Conservation (phyloP, 2,888 invertebrate genomes). For the Phrixothrix hirtus region DNA sequence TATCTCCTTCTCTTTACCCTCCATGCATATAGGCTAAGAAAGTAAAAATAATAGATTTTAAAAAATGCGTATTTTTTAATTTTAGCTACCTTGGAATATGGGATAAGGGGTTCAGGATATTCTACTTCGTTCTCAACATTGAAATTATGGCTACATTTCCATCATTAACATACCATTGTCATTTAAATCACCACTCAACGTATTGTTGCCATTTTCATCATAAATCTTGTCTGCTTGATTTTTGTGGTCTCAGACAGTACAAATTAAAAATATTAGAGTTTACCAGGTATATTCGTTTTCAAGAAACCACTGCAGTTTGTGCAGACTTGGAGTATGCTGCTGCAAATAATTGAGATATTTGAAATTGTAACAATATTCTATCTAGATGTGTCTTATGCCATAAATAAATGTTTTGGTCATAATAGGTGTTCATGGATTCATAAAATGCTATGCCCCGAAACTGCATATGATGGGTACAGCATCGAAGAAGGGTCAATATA, state of each 20-base stretch:
- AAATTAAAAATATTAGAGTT: conserved; percentile 1
- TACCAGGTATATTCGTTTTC: conserved; percentile 1
- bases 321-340: not conserved
- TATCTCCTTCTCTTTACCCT: too few species aligned
- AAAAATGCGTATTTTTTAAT: too few species aligned
- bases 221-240: not conserved
- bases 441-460: not conserved
- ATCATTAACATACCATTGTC: not conserved
- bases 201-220: not conserved
- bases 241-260: not conserved
- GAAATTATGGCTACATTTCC: not conserved
- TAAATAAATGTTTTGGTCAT: conserved; percentile 1
- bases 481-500: not conserved
- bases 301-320: conserved; percentile 1
- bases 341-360: conserved; percentile 1
- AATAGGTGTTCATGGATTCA: conserved; percentile 5
- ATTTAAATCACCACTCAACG: not conserved
- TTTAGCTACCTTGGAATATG: too few species aligned
- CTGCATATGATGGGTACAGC: conserved; percentile 1
- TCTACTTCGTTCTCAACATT: not conserved
- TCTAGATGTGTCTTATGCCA: conserved; percentile 2
- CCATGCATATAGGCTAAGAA: too few species aligned
- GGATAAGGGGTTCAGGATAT: conserved; percentile 1
- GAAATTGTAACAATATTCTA: not conserved
- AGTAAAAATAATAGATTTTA: too few species aligned